Percentiles rank a stretch among this genome's conserved stretches.
These are phyloP conservation scores for Agrochola circellaris DNA, from an alignment of 2,888 invertebrate species.

Conservation along the genomic window DNA sequence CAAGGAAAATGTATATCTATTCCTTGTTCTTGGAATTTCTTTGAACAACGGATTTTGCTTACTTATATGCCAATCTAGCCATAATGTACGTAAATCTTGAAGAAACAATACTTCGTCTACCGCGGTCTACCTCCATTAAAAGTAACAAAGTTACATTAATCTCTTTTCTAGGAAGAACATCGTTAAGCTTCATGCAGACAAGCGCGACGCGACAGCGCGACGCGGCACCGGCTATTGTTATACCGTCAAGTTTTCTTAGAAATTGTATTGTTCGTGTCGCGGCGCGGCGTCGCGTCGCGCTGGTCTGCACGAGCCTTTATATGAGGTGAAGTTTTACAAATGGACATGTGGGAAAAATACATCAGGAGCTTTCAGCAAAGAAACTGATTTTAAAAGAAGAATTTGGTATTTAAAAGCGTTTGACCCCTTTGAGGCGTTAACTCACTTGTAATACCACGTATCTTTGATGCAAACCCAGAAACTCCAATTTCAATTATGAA, in stretches of 20 bases:
- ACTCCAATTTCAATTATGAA: slow-evolving; percentile 53
- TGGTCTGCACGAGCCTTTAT: too few species aligned
- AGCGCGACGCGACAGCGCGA: too few species aligned
- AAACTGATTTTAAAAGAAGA: not conserved
- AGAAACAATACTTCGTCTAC: slow-evolving; percentile 14
- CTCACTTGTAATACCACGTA: slow-evolving; percentile 1
- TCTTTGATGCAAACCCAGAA: slow-evolving; percentile 30
- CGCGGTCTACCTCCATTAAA: not conserved
- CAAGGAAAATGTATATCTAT: slow-evolving; percentile 45
- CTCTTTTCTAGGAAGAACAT: slow-evolving; percentile 12
- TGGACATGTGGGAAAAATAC: not conserved
- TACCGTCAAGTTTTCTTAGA: too few species aligned
- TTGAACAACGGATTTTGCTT: slow-evolving; percentile 60
- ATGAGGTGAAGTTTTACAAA: not conserved
- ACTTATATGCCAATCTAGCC: slow-evolving; percentile 55
- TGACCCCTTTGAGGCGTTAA: not conserved
- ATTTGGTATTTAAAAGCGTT: not conserved
- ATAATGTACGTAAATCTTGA: slow-evolving; percentile 33
- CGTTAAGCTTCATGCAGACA: too few species aligned
- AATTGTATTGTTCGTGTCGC: too few species aligned
- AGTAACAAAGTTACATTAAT: slow-evolving; percentile 10
- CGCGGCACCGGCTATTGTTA: too few species aligned
- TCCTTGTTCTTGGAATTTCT: slow-evolving; percentile 57
- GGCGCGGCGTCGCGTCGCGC: too few species aligned
- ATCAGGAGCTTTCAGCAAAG: slow-evolving; percentile 1